These are phyloP conservation scores for Bombus superbus DNA, from an alignment of 1,140 invertebrate genomes.

Conservation along the genomic window DNA sequence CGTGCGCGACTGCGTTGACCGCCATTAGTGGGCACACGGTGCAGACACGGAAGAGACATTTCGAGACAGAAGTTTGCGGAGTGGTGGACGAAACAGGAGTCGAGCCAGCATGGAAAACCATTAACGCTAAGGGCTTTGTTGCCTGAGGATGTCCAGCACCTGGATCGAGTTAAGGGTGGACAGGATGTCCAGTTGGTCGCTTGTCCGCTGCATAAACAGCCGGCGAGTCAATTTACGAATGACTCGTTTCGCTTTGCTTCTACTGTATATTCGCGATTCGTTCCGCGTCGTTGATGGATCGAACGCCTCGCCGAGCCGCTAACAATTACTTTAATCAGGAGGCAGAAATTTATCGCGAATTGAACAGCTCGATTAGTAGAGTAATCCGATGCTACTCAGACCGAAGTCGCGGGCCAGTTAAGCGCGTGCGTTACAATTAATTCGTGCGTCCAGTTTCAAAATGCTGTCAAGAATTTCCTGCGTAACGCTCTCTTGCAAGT, in stretches of 20 bases:
- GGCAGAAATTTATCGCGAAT: background rate
- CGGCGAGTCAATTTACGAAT: conserved; percentile 72
- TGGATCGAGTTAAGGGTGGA: conserved; percentile 47
- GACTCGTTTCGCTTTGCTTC: conserved; percentile 33
- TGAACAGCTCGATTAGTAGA: background rate
- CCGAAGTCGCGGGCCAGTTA: background rate
- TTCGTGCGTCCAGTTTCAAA: background rate
- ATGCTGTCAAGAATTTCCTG: background rate
- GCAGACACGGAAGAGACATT: background rate
- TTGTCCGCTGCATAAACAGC: conserved; percentile 68
- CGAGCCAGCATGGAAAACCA: conserved; percentile 44
- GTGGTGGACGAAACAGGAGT: conserved; percentile 2
- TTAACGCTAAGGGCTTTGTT: conserved; percentile 58
- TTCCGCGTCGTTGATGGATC: background rate
- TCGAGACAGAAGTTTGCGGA: conserved; percentile 2
- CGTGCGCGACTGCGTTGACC: background rate
- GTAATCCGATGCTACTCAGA: background rate
- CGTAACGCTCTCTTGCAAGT: too few species aligned
- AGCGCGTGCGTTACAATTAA: background rate
- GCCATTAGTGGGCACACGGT: background rate
- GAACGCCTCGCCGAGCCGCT: background rate
- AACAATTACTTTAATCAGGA: too few species aligned
- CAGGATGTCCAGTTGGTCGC: conserved; percentile 26
- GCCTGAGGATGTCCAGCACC: conserved; percentile 22
- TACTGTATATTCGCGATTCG: background rate